Conservation (phyloP, 2,888 invertebrate species). For the Dasypolia templi region DNA sequence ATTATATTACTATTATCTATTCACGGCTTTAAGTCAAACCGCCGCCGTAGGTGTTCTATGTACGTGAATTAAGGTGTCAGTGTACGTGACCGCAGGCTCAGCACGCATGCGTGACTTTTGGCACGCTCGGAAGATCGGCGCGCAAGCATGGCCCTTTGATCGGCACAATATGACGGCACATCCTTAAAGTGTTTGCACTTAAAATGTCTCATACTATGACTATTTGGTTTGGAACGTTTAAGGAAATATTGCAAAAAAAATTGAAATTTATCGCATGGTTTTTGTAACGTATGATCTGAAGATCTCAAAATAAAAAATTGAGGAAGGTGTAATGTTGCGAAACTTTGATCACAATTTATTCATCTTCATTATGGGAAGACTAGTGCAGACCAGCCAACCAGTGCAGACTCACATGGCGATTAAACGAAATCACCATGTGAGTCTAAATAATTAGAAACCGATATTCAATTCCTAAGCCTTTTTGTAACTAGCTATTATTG, state of each 20-base stretch:
- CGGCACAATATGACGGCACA: slow-evolving; percentile 45
- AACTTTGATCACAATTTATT: neutral
- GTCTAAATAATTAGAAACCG: neutral
- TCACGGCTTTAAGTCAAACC: slow-evolving; percentile 13
- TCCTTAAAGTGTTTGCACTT: slow-evolving; percentile 46
- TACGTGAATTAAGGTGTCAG: slow-evolving; percentile 42
- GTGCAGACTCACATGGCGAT: too few relatives aligned
- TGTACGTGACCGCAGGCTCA: slow-evolving; percentile 41
- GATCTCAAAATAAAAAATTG: neutral
- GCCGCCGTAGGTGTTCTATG: slow-evolving; percentile 29
- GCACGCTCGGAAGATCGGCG: slow-evolving; percentile 56
- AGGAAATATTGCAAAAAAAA: slow-evolving; percentile 16
- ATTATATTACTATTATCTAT: slow-evolving; percentile 18
- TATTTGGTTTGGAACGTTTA: neutral
- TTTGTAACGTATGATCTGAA: neutral
- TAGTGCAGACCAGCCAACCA: neutral
- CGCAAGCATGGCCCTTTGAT: slow-evolving; percentile 52
- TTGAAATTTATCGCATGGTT: slow-evolving; percentile 1
- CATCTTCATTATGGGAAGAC: neutral
- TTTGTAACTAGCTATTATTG: neutral
- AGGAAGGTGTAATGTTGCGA: neutral
- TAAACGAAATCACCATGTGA: neutral
- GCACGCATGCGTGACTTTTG: slow-evolving; percentile 62
- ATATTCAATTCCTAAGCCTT: neutral
- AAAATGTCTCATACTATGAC: slow-evolving; percentile 32